phyloP scores from a whole-genome alignment of 2,797 vertebrate species.

The Melanotaenia parkinsoni region DNA sequence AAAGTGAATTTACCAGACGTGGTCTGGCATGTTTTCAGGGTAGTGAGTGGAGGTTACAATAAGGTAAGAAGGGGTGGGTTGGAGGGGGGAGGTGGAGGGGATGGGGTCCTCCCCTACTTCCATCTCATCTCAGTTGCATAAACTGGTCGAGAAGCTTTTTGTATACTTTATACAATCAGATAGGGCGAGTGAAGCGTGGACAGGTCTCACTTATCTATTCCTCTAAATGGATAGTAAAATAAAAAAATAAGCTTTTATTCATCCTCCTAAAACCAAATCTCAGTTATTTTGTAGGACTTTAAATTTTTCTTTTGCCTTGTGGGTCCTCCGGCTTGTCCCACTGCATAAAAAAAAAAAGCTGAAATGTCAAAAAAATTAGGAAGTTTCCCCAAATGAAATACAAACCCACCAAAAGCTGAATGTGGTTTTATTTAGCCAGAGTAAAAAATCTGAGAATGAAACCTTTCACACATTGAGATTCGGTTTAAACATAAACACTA shows the following conservation, averaged over 20 bases:
- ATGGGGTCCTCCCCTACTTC: constrained; percentile 7
- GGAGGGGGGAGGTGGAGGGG: neutral
- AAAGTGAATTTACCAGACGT: constrained; percentile 85
- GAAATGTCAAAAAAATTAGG: neutral
- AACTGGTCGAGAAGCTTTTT: constrained; percentile 19
- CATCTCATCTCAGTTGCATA: constrained; percentile 47
- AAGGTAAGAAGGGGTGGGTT: constrained; percentile 70
- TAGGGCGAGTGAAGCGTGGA: neutral
- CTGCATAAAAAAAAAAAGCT: neutral
- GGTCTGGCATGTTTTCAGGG: constrained; percentile 83
- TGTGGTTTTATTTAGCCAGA: constrained; percentile 39
- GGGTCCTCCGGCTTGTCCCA: neutral
- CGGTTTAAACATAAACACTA: constrained; percentile 50
- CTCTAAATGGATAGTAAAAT: too few relatives aligned
- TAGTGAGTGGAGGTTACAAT: constrained; percentile 80
- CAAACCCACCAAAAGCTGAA: neutral
- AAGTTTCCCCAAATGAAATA: neutral
- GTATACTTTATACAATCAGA: constrained; percentile 15
- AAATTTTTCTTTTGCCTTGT: neutral
- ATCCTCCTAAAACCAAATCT: neutral
- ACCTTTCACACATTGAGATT: constrained; percentile 42
- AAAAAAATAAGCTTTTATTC: too few relatives aligned
- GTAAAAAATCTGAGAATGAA: constrained; percentile 35
- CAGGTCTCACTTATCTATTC: too few relatives aligned
- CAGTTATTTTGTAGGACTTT: neutral